A percentile compares a stretch with the other conserved stretches of the same genome.
Conservation (phyloP, 2,888 invertebrate species). For the Spodoptera exigua region DNA sequence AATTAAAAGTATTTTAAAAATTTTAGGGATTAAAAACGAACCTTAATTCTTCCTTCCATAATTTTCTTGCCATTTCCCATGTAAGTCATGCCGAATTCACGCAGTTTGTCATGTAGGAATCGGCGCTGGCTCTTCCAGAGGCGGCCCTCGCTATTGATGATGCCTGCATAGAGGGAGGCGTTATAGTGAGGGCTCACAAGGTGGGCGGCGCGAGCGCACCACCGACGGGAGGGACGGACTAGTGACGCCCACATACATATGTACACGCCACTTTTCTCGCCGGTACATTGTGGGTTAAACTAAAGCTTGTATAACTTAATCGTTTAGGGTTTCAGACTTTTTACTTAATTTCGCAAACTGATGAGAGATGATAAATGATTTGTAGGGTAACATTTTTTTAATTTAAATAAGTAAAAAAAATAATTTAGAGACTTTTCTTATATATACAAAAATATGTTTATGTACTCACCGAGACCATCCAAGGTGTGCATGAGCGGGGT, state of each 20-base stretch:
- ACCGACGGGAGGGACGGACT: constrained; percentile 66
- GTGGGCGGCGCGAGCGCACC: constrained; percentile 77
- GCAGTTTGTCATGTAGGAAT: constrained; percentile 95
- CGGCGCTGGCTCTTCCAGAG: constrained; percentile 97
- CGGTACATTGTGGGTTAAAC: constrained; percentile 33
- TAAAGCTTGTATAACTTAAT: constrained; percentile 11
- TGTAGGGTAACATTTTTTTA: not conserved
- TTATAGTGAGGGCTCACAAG: constrained; percentile 65
- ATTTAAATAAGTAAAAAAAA: no score
- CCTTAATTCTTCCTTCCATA: constrained; percentile 96
- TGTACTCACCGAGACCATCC: constrained; percentile 96
- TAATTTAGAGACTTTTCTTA: not conserved
- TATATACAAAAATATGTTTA: not conserved
- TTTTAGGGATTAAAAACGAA: constrained; percentile 74
- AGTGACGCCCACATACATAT: constrained; percentile 75
- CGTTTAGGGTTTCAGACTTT: not conserved
- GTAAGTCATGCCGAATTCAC: constrained; percentile 96
- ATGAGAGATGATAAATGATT: not conserved
- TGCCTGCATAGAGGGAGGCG: constrained; percentile 90
- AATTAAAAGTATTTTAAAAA: not conserved
- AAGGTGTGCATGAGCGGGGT: constrained; percentile 96
- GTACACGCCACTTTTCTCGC: constrained; percentile 54
- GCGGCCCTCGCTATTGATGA: constrained; percentile 96
- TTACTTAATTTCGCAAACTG: not conserved
- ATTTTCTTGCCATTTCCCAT: constrained; percentile 94